Evolutionary conservation across 1,140 invertebrate species (phyloP), one percentile per base, ranked within the genome.

Genomic region (Drosophila ironensis): DNA sequence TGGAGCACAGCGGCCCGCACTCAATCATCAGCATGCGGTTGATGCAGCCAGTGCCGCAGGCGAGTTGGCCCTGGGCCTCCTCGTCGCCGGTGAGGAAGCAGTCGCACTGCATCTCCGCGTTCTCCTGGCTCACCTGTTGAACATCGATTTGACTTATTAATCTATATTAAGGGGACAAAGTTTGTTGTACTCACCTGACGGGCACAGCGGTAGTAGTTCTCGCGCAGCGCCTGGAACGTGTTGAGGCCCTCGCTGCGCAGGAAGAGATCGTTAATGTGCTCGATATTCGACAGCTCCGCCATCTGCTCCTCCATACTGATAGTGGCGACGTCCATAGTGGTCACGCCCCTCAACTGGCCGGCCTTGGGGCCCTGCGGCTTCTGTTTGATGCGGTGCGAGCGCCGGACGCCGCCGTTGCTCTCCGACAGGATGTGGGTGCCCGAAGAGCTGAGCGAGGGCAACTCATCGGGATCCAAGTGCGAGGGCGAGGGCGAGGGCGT

Each of bases 11-110:
- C 0, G 94, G 93, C 16, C 97, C 97, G 93, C 98, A 99, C 94
- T 99, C 98, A 89, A 99, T 99, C 95, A 99, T 97, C 3, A 99
- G 93, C 88, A 99, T 93, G 88, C 97, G 94, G 92, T 99, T 99
- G 3, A 99, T 93, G 91, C 98, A 99, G 90, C 99, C 97, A 87
- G 98, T 96, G 0, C 97, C 97, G 91, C 98, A 99, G 24, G 97
- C 97, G 19, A 94, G 91, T 89, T 97, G 94, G 1, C 96, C 96
- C 57, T 94, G 91, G 24, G 93, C 92, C 52, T 96, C 92, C 72
- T 99, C 98, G 86, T 98, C 96, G 89, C 95, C 94, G 3, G 96
- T 96, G 53, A 97, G 91, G 75, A 95, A 95, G 91, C 98, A 99
- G 90, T 99, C 98, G 91, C 98, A 99, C 12, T 96, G 93, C 97